phyloP scores from a whole-genome alignment of 2,888 invertebrate species.

The Macaria liturata region DNA sequence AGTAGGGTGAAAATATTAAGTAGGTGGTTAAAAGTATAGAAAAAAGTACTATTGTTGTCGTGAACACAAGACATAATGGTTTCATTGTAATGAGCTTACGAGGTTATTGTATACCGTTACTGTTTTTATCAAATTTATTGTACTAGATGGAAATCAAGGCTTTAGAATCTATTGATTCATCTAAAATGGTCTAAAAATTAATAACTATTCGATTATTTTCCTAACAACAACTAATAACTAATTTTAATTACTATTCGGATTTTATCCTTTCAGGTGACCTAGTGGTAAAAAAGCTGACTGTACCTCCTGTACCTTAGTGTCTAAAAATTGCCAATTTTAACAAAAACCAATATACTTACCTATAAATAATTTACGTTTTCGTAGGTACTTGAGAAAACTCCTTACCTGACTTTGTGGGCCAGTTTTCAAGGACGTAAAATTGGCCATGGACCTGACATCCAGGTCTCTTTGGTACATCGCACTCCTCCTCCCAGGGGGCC shows the following conservation, averaged over 20 bases:
- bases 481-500: constrained; percentile 71
- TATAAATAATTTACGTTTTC: too few relatives aligned
- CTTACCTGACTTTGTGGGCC: constrained; percentile 67
- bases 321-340: too few relatives aligned
- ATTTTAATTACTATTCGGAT: too few relatives aligned
- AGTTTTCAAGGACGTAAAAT: constrained; percentile 74
- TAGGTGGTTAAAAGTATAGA: background rate
- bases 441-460: constrained; percentile 73
- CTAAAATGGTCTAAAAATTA: too few relatives aligned
- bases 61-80: background rate
- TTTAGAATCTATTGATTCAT: too few relatives aligned
- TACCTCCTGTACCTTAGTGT: too few relatives aligned
- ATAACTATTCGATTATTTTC: too few relatives aligned
- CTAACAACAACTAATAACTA: too few relatives aligned
- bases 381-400: too few relatives aligned
- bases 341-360: too few relatives aligned
- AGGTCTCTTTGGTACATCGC: constrained; percentile 74
- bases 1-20: background rate
- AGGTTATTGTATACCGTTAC: constrained; percentile 34
- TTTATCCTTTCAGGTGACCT: too few relatives aligned
- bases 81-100: constrained; percentile 18
- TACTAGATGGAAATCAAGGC: background rate
- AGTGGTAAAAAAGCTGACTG: too few relatives aligned
- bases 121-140: constrained; percentile 30
- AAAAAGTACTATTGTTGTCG: constrained; percentile 12